Conservation (phyloP, 2,113 vertebrate genomes). For the Aegithalos caudatus region DNA sequence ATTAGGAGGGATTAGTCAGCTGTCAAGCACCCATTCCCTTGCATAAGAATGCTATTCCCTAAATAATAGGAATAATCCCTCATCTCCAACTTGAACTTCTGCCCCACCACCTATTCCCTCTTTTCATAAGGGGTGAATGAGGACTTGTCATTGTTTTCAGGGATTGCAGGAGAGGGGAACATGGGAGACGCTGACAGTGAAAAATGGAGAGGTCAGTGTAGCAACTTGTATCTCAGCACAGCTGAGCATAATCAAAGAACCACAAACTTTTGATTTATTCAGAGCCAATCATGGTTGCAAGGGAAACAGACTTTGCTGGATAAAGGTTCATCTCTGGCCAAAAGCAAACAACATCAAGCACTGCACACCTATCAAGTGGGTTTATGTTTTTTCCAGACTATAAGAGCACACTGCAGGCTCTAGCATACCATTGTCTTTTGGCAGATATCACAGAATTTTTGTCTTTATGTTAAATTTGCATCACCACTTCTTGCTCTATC, state of each 20-base stretch:
- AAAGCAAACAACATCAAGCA: not conserved
- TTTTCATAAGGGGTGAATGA: not conserved
- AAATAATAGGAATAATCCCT: not conserved
- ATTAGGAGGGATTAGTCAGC: slow-evolving; percentile 13
- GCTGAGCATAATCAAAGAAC: not conserved
- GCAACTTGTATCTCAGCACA: not conserved
- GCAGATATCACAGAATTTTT: not conserved
- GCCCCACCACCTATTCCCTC: not conserved
- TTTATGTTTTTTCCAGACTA: not conserved
- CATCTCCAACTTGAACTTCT: not conserved
- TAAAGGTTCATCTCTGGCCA: not conserved
- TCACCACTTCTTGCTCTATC: not conserved
- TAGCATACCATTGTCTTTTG: not conserved
- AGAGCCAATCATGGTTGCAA: not conserved
- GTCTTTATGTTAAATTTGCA: not conserved
- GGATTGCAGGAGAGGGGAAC: not conserved
- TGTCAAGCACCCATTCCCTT: slow-evolving; percentile 5
- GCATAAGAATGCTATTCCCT: not conserved
- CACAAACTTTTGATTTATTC: not conserved
- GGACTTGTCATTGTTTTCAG: not conserved
- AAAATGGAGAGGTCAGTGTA: not conserved
- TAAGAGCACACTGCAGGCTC: not conserved
- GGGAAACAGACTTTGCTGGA: not conserved
- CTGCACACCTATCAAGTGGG: not conserved
- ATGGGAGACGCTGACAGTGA: rapidly evolving